Base-by-base conservation (phyloP, 2,888 invertebrate genomes). In the Arrhopalites spinosus region DNA sequence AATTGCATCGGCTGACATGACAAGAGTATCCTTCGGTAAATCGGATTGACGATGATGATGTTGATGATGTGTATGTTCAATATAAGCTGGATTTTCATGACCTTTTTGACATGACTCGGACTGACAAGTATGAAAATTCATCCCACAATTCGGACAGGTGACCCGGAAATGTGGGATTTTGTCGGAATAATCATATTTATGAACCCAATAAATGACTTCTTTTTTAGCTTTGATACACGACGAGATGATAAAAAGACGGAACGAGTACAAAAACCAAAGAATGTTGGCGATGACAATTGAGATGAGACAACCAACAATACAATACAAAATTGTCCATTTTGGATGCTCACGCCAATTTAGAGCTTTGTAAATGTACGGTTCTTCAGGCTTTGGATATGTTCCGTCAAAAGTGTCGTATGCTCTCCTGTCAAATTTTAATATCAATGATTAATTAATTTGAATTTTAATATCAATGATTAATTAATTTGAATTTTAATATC, bases 291-390 rank as follows among this genome's bases (percentile, higher is more conserved):
- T 11, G 1, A 20, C n/a, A n/a, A 5, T 20, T 1, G 20, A 23
- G 20, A n/a, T 20, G 20, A 43, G 1, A 1, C 36, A 1, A 1
- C 29, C 66, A 2, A 68, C 23, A 25, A 68, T 2, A 47, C 67
- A 25, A 13, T 15, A 20, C 20, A 68, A 15, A 5, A 68, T 25
- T 7, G 67, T 15, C 43, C 23, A 17, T 47, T 1, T 11, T 27
- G 29, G 27, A n/a, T 53, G 7, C 29, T 30, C 53, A 17, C 53
- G 29, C 69, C 69, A 69, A 53, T 69, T 53, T 8, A 69, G 29
- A 3, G 25, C 15, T 0, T 17, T 2, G 20, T 69, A 69, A 53
- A 69, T 69, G 30, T 69, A 69, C n/a, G 69, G 69, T 11, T 27
- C 1, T 1, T 29, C 30, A n/a, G 69, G 69, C 2, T 11, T 23